These are phyloP conservation scores for Brachypterus glaber DNA, from an alignment of 2,888 invertebrate species.

Conservation along the genomic window DNA sequence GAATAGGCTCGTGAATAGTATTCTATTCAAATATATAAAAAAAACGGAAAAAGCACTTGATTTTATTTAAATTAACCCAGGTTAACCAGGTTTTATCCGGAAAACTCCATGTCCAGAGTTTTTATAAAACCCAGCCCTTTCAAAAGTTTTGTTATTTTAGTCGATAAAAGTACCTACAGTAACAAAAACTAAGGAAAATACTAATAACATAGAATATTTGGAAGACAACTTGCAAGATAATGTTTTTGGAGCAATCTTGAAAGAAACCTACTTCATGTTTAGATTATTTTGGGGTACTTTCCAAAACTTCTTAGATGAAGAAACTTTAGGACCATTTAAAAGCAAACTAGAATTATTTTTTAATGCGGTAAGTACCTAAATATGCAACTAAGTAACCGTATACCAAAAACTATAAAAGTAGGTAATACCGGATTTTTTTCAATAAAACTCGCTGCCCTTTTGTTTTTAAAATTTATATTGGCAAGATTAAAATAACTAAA, in stretches of 20 bases:
- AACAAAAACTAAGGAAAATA: conserved; percentile 63
- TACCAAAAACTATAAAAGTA: too few species aligned
- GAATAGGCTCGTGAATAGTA: too few species aligned
- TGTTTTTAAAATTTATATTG: too few species aligned
- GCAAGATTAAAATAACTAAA: too few species aligned
- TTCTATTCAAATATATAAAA: conserved; percentile 1
- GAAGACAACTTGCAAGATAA: conserved; percentile 74
- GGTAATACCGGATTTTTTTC: too few species aligned
- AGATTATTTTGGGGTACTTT: conserved; percentile 76
- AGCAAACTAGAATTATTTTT: conserved; percentile 70
- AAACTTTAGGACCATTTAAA: conserved; percentile 51
- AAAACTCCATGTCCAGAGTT: too few species aligned
- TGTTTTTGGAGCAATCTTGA: conserved; percentile 59
- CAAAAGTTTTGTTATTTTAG: too few species aligned
- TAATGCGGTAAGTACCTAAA: conserved; percentile 50
- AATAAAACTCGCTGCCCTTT: too few species aligned
- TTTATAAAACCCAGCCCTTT: too few species aligned
- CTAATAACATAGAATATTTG: conserved; percentile 60
- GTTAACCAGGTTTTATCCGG: too few species aligned
- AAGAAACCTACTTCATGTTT: conserved; percentile 76
- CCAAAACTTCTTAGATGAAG: conserved; percentile 49
- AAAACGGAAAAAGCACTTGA: too few species aligned
- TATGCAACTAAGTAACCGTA: background rate
- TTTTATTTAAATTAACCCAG: too few species aligned
- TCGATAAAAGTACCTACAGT: conserved; percentile 67